These are phyloP conservation scores for Hylia prasina DNA, from an alignment of 2,113 vertebrate genomes.

Conservation along the genomic window DNA sequence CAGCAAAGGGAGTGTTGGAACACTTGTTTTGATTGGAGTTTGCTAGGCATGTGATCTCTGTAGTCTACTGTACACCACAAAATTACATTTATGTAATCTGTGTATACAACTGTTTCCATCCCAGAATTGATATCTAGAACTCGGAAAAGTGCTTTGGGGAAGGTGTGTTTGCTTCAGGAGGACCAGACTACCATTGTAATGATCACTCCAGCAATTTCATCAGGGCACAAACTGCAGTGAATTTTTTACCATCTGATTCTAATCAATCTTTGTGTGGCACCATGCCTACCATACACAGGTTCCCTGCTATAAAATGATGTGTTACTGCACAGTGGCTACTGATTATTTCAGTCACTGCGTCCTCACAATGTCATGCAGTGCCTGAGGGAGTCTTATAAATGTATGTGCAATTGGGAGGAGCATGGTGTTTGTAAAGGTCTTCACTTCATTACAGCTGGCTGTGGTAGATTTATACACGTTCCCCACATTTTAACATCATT, in stretches of 20 bases:
- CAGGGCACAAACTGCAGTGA: background rate
- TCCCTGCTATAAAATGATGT: background rate
- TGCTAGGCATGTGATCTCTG: background rate
- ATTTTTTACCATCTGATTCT: slow-evolving; percentile 33
- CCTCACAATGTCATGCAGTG: slow-evolving; percentile 34
- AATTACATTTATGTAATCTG: background rate
- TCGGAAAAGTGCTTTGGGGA: background rate
- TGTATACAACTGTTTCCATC: background rate
- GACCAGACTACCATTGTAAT: background rate
- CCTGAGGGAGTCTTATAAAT: background rate
- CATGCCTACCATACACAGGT: background rate
- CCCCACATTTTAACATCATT: background rate
- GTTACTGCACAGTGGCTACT: background rate
- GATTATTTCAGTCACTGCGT: slow-evolving; percentile 8
- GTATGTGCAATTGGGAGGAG: background rate
- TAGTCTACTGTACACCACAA: background rate
- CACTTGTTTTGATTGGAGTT: background rate
- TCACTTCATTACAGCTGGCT: background rate
- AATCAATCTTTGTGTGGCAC: slow-evolving; percentile 30
- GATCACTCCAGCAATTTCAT: background rate
- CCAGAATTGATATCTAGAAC: background rate
- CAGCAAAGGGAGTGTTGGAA: background rate
- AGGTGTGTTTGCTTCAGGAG: background rate
- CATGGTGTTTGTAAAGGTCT: background rate
- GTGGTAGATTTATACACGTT: background rate